Percentiles rank a stretch among this genome's conserved stretches.
Evolutionary conservation across 1,140 invertebrate genomes (phyloP).

Genomic region (Plectus sambesii): DNA sequence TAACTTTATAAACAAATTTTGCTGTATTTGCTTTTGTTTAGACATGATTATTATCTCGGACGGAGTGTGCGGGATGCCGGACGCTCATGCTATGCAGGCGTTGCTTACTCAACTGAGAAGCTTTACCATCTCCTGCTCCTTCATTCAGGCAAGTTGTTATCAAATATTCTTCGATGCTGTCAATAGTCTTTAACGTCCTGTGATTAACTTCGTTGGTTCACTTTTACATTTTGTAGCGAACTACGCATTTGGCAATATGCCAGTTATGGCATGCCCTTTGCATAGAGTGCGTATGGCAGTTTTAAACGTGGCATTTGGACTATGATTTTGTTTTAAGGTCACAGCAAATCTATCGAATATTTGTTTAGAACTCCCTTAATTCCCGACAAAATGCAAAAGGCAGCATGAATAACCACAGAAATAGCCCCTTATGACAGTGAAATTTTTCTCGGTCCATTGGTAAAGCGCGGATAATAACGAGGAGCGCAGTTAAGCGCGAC

Average conservation of each 20-base stretch:
- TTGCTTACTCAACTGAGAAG: constrained; percentile 63
- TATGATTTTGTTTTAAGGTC: no score
- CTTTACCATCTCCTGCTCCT: constrained; percentile 65
- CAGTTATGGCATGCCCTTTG: no score
- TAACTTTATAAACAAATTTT: constrained; percentile 1
- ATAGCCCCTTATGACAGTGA: no score
- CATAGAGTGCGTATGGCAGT: no score
- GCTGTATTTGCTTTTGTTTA: constrained; percentile 45
- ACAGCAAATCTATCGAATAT: no score
- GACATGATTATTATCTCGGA: constrained; percentile 69
- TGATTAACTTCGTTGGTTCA: not conserved
- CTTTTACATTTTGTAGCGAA: not conserved
- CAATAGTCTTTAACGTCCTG: constrained; percentile 11
- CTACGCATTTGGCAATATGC: not conserved
- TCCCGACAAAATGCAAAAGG: no score
- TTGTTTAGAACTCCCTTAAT: no score
- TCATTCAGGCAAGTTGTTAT: constrained; percentile 61
- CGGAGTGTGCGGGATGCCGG: constrained; percentile 65
- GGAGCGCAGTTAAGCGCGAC: no score
- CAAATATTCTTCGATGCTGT: constrained; percentile 44
- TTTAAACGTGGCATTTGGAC: no score
- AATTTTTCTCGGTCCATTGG: no score
- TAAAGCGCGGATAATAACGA: no score
- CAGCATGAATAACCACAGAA: no score
- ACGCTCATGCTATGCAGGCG: constrained; percentile 61